These are phyloP conservation scores for Polydrusus cervinus DNA, from an alignment of 2,888 invertebrate genomes.

Conservation along the genomic window DNA sequence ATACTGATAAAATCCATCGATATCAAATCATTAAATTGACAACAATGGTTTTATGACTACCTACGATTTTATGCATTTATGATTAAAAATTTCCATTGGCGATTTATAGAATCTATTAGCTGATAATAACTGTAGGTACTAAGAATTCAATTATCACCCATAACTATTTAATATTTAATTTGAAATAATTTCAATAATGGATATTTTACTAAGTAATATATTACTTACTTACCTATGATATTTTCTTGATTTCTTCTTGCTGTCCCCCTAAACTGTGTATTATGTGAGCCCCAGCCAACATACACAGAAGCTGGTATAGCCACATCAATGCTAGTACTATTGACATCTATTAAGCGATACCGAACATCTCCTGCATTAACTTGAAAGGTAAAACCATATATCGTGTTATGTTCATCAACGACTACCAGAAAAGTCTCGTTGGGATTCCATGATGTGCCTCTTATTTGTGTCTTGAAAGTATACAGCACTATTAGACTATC, in stretches of 20 bases:
- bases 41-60: no score
- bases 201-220: neutral
- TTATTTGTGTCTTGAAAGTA: constrained; percentile 40
- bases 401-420: constrained; percentile 41
- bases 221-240: neutral
- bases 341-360: constrained; percentile 22
- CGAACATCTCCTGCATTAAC: neutral
- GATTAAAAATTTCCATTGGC: no score
- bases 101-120: no score
- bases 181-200: neutral
- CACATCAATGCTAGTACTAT: constrained; percentile 10
- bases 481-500: constrained; percentile 32
- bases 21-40: no score
- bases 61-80: no score
- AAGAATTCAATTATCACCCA: no score
- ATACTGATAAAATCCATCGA: no score
- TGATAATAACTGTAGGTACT: no score
- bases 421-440: constrained; percentile 54
- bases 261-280: constrained; percentile 96
- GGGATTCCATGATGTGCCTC: constrained; percentile 56
- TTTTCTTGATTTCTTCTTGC: constrained; percentile 69
- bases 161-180: no score
- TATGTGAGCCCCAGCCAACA: constrained; percentile 97
- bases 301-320: constrained; percentile 82
- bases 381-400: constrained; percentile 51